A percentile compares a stretch with the other conserved stretches of the same genome.
Evolutionary conservation across 1,140 invertebrate species (phyloP).

Genomic region (Epicauta chinensis): DNA sequence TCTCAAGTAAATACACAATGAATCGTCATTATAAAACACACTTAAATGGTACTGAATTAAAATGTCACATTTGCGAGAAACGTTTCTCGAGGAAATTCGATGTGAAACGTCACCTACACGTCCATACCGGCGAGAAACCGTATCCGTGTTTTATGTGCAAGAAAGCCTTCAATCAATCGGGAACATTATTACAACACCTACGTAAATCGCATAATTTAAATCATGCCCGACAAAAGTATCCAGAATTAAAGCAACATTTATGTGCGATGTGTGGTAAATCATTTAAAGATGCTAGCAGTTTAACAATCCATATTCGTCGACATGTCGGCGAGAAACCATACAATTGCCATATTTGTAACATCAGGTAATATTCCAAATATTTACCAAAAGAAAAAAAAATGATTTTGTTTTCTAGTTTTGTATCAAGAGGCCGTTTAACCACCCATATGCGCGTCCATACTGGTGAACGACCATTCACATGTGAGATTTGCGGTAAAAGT

Average conservation of each 20-base stretch:
- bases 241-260: slow-evolving; percentile 25
- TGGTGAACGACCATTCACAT: slow-evolving; percentile 48
- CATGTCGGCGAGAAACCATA: slow-evolving; percentile 29
- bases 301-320: slow-evolving; percentile 24
- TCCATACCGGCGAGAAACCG: slow-evolving; percentile 40
- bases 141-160: slow-evolving; percentile 47
- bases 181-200: slow-evolving; percentile 24
- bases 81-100: slow-evolving; percentile 20
- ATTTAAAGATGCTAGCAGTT: slow-evolving; percentile 45
- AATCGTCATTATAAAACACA: slow-evolving; percentile 25
- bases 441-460: slow-evolving; percentile 44
- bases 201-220: slow-evolving; percentile 26
- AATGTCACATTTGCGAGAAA: slow-evolving; percentile 30
- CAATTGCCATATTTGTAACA: slow-evolving; percentile 21
- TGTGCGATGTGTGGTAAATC: slow-evolving; percentile 39
- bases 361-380: slow-evolving; percentile 26
- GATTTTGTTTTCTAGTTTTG: slow-evolving; percentile 25
- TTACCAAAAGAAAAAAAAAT: slow-evolving; percentile 20
- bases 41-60: slow-evolving; percentile 15
- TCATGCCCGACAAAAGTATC: slow-evolving; percentile 1
- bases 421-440: slow-evolving; percentile 22
- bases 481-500: slow-evolving; percentile 47
- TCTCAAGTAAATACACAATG: slow-evolving; percentile 19
- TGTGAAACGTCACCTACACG: slow-evolving; percentile 18
- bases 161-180: slow-evolving; percentile 47